A percentile compares a stretch with the other conserved stretches of the same genome.
Evolutionary conservation across 2,888 invertebrate species (phyloP).

Genomic region (Eupithecia pulchellata): DNA sequence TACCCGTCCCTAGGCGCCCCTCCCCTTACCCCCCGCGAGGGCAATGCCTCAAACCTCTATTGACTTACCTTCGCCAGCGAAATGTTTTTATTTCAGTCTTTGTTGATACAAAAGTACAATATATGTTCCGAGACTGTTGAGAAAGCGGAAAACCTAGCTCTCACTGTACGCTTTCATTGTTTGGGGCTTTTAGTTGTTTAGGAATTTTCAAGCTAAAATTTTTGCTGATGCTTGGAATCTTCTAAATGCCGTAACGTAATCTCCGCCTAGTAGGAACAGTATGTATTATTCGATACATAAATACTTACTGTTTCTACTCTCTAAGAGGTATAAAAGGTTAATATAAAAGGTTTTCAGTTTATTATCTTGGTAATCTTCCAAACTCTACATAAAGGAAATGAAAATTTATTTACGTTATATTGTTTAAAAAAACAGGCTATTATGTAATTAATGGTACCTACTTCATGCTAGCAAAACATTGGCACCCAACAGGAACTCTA

Average conservation of each 20-base stretch:
- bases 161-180: conserved; percentile 28
- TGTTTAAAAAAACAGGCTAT: not conserved
- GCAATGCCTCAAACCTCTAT: conserved; percentile 83
- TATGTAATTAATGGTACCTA: not conserved
- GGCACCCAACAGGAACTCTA: conserved; percentile 53
- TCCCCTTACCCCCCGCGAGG: conserved; percentile 61
- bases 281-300: too few relatives aligned
- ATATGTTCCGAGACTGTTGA: conserved; percentile 49
- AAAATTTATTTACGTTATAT: not conserved
- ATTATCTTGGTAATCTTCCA: not conserved
- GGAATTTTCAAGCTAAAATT: not conserved
- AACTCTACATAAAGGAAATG: not conserved
- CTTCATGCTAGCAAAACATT: conserved; percentile 12
- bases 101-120: conserved; percentile 73
- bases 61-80: conserved; percentile 78
- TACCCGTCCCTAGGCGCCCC: conserved; percentile 80
- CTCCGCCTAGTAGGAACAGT: too few relatives aligned
- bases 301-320: not conserved
- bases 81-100: conserved; percentile 76
- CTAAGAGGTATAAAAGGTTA: not conserved
- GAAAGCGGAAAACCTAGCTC: conserved; percentile 40
- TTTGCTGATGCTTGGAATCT: not conserved
- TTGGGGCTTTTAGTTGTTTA: conserved; percentile 9
- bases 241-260: not conserved
- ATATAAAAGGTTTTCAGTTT: not conserved